Conservation (phyloP, 2,888 invertebrate genomes). For the Acronicta psi region DNA sequence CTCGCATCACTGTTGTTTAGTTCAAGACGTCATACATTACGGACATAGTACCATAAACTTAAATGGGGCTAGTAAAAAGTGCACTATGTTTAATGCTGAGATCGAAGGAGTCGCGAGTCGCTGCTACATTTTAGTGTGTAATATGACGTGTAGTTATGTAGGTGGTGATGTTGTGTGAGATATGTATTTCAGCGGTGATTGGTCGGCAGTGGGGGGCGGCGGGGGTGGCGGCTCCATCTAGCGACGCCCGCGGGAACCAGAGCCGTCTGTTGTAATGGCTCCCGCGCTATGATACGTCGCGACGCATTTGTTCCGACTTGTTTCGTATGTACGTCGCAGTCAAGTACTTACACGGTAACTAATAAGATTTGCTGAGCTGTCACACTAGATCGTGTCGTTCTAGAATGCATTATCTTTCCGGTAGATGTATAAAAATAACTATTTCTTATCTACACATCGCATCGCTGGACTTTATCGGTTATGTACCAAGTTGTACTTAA, state of each 20-base stretch:
- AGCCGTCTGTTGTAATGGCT: conserved; percentile 45
- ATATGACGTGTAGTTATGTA: conserved; percentile 28
- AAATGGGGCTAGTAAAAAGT: conserved; percentile 11
- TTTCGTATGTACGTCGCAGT: conserved; percentile 22
- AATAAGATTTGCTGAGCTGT: conserved; percentile 14
- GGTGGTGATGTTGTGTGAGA: conserved; percentile 54
- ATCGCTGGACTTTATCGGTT: too few relatives aligned
- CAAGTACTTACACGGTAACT: conserved; percentile 1
- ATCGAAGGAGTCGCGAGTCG: conserved; percentile 11
- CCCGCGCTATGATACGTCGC: conserved; percentile 44
- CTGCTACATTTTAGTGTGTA: conserved; percentile 16
- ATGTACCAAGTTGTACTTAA: too few relatives aligned
- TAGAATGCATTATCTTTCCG: too few relatives aligned
- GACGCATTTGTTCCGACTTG: conserved; percentile 41
- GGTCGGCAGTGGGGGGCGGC: conserved; percentile 34
- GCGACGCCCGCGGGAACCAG: conserved; percentile 38
- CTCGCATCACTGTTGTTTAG: neutral
- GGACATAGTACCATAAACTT: neutral
- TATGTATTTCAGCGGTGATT: conserved; percentile 61
- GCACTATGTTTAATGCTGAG: conserved; percentile 2
- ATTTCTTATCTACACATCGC: too few relatives aligned
- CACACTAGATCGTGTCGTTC: neutral
- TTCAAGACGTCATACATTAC: conserved; percentile 9
- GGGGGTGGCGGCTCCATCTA: conserved; percentile 48
- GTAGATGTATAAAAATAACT: too few relatives aligned